Evolutionary conservation across 2,888 invertebrate genomes (phyloP), one percentile per base, ranked within the genome.

Genomic region (Acleris sparsana): DNA sequence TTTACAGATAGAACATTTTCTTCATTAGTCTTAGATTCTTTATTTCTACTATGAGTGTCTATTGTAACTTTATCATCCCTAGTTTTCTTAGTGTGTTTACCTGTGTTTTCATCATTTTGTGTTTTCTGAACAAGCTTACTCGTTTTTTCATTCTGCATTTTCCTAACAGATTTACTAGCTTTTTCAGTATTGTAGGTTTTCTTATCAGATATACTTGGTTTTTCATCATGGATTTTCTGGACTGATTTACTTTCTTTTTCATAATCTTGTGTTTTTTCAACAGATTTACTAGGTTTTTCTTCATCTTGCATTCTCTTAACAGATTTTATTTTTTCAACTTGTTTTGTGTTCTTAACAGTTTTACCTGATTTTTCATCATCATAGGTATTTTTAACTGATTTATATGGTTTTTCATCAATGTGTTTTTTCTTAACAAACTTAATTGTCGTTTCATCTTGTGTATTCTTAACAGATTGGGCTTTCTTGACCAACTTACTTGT

Each of bases 191-290:
- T 13, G 11, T 33, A 3, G 13, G 13, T 39, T 39, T 39, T 39
- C 13, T 11, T 33, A 11, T 3, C 33, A 33, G 33, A 33, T 33
- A 11, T 33, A 33, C 9, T 11, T 43, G 16, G 7, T 43, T 48
- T 56, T 56, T 56, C 56, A 62, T 62, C 56, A 22, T 51, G 7
- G 5, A 16, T 56, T 39, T 7, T 62, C 17, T 63, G 11, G 18
- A 13, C 48, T 17, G 6, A 16, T 1, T 48, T 33, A 46, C 16
- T 20, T 48, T 46, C n/a, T 46, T 46, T 46, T 46, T 46, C n/a
- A 17, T 16, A 1, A 44, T 46, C 6, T 7, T 46, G 16, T 2
- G 17, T 17, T 17, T 46, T 46, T 7, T 17, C 17, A 46, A 7
- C 17, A 46, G 17, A 17, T 17, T 46, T 46, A 16, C 56, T 65